phyloP scores from a whole-genome alignment of 2,888 invertebrate species.

The Orthosia gothica region DNA sequence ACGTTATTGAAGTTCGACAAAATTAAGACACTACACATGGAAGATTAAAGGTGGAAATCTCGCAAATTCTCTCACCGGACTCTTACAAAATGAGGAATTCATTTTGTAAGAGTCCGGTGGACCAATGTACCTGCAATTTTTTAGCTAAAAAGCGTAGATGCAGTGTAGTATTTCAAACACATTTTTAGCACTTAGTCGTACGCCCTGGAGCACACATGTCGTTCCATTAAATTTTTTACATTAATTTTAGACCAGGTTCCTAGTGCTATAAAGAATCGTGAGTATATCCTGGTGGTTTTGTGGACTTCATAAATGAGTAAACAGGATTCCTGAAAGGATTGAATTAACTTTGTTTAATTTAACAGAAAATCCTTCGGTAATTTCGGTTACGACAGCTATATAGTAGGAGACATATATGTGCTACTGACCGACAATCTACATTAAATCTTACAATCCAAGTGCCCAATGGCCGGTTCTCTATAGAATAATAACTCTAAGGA shows the following conservation, averaged over 20 bases:
- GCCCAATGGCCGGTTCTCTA: no score
- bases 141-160: slow-evolving; percentile 20
- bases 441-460: no score
- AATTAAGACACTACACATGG: not conserved
- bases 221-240: slow-evolving; percentile 23
- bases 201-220: not conserved
- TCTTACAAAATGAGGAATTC: no score
- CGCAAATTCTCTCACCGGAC: no score
- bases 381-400: no score
- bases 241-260: not conserved
- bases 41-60: slow-evolving; percentile 14
- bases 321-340: not conserved
- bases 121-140: slow-evolving; percentile 24
- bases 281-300: not conserved
- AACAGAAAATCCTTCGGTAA: not conserved
- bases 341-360: not conserved
- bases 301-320: not conserved
- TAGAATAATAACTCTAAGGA: no score
- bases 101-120: not conserved
- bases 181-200: slow-evolving; percentile 31
- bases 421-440: no score
- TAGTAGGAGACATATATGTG: no score
- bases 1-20: not conserved
- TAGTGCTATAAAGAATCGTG: not conserved
- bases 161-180: slow-evolving; percentile 16